Percentiles rank a stretch among this genome's conserved stretches.
Evolutionary conservation across 1,140 invertebrate species (phyloP).

Genomic region (Aphelenchoides besseyi): DNA sequence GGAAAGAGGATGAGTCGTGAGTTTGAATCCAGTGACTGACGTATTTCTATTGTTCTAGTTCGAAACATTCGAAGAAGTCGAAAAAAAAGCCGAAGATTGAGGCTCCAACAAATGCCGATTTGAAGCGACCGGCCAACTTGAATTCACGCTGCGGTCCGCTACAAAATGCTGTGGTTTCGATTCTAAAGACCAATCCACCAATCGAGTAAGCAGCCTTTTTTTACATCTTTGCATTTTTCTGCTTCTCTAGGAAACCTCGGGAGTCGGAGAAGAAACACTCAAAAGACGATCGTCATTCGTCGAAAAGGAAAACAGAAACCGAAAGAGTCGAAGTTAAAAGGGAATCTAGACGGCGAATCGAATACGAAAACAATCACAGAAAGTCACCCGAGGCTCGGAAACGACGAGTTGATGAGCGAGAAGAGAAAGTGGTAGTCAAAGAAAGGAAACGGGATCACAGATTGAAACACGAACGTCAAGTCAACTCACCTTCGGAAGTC

Average conservation of each 20-base stretch:
- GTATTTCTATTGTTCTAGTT: too few relatives aligned
- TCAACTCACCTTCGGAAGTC: not conserved
- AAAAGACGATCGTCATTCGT: not conserved
- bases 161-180: not conserved
- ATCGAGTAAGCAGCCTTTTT: not conserved
- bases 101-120: not conserved
- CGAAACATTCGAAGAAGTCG: not conserved
- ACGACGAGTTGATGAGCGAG: not conserved
- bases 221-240: not conserved
- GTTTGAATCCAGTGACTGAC: too few relatives aligned
- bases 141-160: not conserved
- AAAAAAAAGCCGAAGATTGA: not conserved
- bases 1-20: not conserved
- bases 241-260: not conserved
- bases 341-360: too few relatives aligned
- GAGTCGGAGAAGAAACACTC: not conserved
- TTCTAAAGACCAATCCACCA: conserved; percentile 6
- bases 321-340: too few relatives aligned
- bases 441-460: not conserved
- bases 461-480: not conserved
- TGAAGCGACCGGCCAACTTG: not conserved
- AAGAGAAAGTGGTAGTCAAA: not conserved
- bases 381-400: too few relatives aligned
- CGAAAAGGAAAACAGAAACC: too few relatives aligned
- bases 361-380: too few relatives aligned